phyloP scores from a whole-genome alignment of 2,113 vertebrate genomes.

The Pithys albifrons region DNA sequence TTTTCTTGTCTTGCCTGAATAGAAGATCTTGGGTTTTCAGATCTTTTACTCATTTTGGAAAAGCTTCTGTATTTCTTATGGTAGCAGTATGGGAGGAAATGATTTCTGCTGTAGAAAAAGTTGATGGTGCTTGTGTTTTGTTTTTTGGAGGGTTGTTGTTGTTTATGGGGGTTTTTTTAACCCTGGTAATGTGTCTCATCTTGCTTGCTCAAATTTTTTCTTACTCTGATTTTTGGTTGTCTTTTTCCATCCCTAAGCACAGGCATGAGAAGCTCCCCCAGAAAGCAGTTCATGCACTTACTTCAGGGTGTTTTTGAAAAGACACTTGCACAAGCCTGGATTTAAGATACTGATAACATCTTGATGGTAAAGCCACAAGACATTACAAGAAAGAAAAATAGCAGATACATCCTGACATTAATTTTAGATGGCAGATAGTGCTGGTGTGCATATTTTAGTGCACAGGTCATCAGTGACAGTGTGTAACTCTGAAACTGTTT shows the following conservation, averaged over 20 bases:
- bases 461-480: background rate
- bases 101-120: background rate
- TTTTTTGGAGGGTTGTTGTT: background rate
- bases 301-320: background rate
- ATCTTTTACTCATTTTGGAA: background rate
- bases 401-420: background rate
- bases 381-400: background rate
- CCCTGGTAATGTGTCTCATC: background rate
- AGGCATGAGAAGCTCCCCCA: background rate
- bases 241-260: background rate
- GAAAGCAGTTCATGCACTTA: background rate
- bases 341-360: background rate
- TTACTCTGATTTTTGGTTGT: background rate
- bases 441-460: background rate
- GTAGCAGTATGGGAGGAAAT: background rate
- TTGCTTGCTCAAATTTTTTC: background rate
- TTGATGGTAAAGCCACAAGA: background rate
- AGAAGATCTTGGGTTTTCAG: background rate
- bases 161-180: background rate
- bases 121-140: background rate
- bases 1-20: background rate
- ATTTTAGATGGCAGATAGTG: background rate
- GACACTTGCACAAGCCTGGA: background rate
- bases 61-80: background rate
- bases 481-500: background rate